Percentiles rank a stretch among this genome's conserved stretches.
These are phyloP conservation scores for Diarsia rubi DNA, from an alignment of 2,888 invertebrate species.

Conservation along the genomic window DNA sequence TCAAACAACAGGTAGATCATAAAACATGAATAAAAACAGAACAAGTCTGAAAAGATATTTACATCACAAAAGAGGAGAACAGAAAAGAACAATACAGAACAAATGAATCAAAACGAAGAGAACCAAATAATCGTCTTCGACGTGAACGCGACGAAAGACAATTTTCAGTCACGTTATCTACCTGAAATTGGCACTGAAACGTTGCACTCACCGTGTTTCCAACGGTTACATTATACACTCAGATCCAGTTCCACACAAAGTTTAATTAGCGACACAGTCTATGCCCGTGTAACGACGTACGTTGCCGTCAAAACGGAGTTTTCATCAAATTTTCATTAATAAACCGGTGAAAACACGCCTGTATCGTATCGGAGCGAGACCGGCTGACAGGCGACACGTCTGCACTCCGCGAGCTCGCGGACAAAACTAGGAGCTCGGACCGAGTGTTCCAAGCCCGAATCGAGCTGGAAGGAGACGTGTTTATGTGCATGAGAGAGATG, in stretches of 20 bases:
- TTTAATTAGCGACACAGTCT: slow-evolving; percentile 72
- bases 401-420: slow-evolving; percentile 78
- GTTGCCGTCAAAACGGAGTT: slow-evolving; percentile 76
- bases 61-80: slow-evolving; percentile 42
- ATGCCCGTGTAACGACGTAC: slow-evolving; percentile 56
- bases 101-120: slow-evolving; percentile 51
- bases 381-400: slow-evolving; percentile 71
- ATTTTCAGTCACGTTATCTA: slow-evolving; percentile 73
- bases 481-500: slow-evolving; percentile 74
- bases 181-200: slow-evolving; percentile 80
- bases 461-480: slow-evolving; percentile 75
- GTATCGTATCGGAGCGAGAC: slow-evolving; percentile 69
- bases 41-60: slow-evolving; percentile 28
- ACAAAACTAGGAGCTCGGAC: slow-evolving; percentile 84
- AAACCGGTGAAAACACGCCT: slow-evolving; percentile 84
- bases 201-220: slow-evolving; percentile 79
- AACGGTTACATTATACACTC: slow-evolving; percentile 77
- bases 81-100: slow-evolving; percentile 40
- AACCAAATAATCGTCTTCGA: slow-evolving; percentile 56
- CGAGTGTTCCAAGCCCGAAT: slow-evolving; percentile 79
- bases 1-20: slow-evolving; percentile 55
- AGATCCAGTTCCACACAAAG: slow-evolving; percentile 76
- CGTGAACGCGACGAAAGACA: slow-evolving; percentile 55
- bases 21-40: slow-evolving; percentile 43
- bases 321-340: slow-evolving; percentile 85